Evolutionary conservation across 2,113 vertebrate species (phyloP), one percentile per base, ranked within the genome.

Genomic region (Lucifuga dentata): DNA sequence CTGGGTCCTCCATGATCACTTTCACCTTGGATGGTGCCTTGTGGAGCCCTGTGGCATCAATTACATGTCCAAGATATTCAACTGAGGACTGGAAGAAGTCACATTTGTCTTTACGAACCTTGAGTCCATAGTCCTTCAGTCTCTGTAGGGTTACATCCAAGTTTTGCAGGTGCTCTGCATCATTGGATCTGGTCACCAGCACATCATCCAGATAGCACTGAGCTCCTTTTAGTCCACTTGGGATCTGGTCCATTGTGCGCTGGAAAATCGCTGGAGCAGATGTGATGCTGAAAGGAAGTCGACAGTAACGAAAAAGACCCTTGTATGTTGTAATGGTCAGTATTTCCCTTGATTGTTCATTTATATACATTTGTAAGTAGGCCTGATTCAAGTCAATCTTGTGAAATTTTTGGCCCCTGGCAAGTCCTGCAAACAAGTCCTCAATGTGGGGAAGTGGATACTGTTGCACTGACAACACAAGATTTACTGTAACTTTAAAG

Each of bases 261-360:
- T 75, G 41, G 17, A 67, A 67, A 0, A 57, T 50, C 10, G 36
- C 23, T 10, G 48, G 46, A 13, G 51, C 57, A n/a, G 32, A 68
- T 1, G 45, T 65, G 0, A 62, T 70, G 0, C 41, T 48, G 32
- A 66, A 65, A 13, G 38, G 46, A 2, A 58, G 61, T 8, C 39
- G 56, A 8, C 4, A 0, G 43, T 40, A 66, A 2, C 26, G 53
- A 40, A 32, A 68, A 1, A 75, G 53, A 0, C 72, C 62, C 20
- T 76, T 76, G 15, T 65, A 46, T 7, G 62, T 81, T 11, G 45
- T 12, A 11, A 71, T 76, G 8, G 58, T 81, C 4, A 65, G 3
- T 20, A 69, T 21, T 7, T 78, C 35, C 2, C 57, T 2, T 20
- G 60, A 74, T 1, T 32, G 9, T 5, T 2, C 8, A 3, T 66